Conservation (phyloP, 2,113 vertebrate species). For the Climacteris rufus region DNA sequence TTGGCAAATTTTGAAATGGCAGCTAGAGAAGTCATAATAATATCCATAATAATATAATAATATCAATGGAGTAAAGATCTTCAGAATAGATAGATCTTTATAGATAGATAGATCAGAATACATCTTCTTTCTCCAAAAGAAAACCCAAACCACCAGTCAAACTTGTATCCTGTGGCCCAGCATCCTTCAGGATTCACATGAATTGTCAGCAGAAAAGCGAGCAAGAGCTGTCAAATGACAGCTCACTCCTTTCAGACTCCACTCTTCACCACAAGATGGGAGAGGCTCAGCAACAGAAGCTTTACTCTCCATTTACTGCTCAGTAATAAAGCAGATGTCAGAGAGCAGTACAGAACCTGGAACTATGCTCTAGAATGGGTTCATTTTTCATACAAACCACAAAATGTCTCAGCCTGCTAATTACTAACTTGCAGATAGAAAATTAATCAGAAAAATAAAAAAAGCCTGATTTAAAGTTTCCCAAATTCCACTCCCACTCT, state of each 20-base stretch:
- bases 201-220: background rate
- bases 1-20: background rate
- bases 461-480: background rate
- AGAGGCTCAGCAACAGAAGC: background rate
- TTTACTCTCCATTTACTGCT: background rate
- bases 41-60: too few relatives aligned
- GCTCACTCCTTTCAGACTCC: background rate
- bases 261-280: background rate
- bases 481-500: background rate
- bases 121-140: too few relatives aligned
- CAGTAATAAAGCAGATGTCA: background rate
- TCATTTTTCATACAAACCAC: background rate
- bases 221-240: background rate
- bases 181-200: background rate
- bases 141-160: background rate
- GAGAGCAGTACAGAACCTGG: background rate
- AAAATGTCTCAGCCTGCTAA: background rate
- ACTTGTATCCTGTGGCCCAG: background rate
- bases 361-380: rapidly evolving
- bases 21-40: background rate
- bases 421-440: background rate
- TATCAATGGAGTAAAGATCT: background rate
- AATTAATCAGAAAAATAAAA: background rate
- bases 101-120: too few relatives aligned
- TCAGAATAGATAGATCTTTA: too few relatives aligned